Base-by-base conservation (phyloP, 2,113 vertebrate genomes). In the Eulacestoma nigropectus region DNA sequence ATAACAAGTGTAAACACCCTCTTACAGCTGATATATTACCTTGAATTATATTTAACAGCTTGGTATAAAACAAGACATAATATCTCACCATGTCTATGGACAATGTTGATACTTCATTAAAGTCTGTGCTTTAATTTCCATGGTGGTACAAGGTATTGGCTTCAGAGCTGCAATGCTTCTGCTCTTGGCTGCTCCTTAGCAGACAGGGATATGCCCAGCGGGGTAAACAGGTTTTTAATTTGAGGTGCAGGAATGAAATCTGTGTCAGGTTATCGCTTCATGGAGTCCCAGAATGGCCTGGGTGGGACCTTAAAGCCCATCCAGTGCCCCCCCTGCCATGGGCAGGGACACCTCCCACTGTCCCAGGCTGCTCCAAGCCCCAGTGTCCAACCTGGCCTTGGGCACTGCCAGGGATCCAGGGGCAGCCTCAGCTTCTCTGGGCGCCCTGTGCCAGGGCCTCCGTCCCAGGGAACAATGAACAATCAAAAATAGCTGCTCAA, bases 251-350 rank as follows among this genome's bases (percentile, higher is more conserved):
- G 41, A 73, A 73, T 46, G 75, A 90, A 82, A 62, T 32, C 22
- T 74, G 33, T 90, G n/a, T 73, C 33, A 52, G 26, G 22, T 82
- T 50, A 42, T 20, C 35, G 7, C 25, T 50, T 55, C 44, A 17
- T 2, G 29, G 18, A 62, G 7, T 44, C 33, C 49, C 33, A 27
- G 35, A 37, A 37, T 17, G 33, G 12, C 4, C 19, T 52, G 37
- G 12, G 3, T 6, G 4, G 10, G 33, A 59, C 37, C 7, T 59
- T 5, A 52, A 81, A 81, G 0, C 22, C 1, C 44, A 44, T 0
- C 17, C 32, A 27, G 7, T 7, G 0, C 35, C 35, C 13, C 18
- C 10, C 33, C 44, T 37, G 44, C 32, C 37, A 9, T 35, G 32
- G 11, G 2, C 50, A 80, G 67, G 50, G 42, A 73, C 37, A 27